Base-by-base conservation (phyloP, 2,888 invertebrate species). In the Dasypolia templi region DNA sequence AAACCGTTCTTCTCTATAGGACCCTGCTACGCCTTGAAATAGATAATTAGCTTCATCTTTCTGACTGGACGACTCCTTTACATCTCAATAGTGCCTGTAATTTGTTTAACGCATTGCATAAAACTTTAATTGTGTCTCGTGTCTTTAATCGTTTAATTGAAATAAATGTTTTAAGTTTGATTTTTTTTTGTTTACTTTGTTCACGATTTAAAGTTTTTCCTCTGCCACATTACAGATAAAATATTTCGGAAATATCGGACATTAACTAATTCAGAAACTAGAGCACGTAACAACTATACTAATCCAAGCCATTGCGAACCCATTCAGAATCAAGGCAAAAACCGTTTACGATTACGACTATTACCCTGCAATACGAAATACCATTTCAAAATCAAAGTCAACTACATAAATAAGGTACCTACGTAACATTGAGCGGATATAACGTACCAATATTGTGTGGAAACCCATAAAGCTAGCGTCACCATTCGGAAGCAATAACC, bases 401-500 rank as follows among this genome's bases (percentile, higher is more conserved):
- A 61, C 70, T 81, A 61, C 62, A 72, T 81, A 81, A 82, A 84
- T 81, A 76, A 65, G 29, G 70, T 62, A 77, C 62, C 46, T 39
- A 26, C 63, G 39, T 71, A 66, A 69, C 80, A 69, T 79, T 56
- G 72, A 44, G 14, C 58, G 66, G 53, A 66, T 65, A 75, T 77
- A 85, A 73, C 58, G 73, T 75, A 67, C 58, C 66, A 77, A 82
- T 79, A 82, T 84, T 82, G 82, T 84, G 76, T 78, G 77, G 62
- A 72, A 86, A 86, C 53, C 76, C 61, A 77, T 84, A 68, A 72
- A 79, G 77, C 79, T 63, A 65, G 71, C 75, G 77, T 82, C 74
- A 82, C 79, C 71, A 75, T 78, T 85, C 85, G 85, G 73, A 86
- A 78, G 87, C 75, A 79, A 86, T 85, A 84, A 86, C 75, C 72